A percentile compares a stretch with the other conserved stretches of the same genome.
These are phyloP conservation scores for Cryptoblepharus egeriae DNA, from an alignment of 2,797 vertebrate species.

Conservation along the genomic window DNA sequence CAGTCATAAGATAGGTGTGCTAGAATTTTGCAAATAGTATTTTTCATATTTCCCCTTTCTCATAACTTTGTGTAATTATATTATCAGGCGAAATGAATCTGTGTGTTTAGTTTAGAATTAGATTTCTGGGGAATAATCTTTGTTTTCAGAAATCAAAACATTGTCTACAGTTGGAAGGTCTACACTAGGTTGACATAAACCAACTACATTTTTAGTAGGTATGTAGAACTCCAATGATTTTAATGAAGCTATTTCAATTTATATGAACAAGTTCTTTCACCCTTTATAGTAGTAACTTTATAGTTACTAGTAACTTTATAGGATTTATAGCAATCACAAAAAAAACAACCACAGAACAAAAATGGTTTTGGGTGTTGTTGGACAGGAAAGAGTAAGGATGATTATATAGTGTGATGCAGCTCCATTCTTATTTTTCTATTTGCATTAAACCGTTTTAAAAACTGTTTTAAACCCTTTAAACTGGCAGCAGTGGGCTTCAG, in stretches of 20 bases:
- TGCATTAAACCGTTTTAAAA: no score
- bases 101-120: conserved; percentile 31
- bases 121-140: neutral
- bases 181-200: conserved; percentile 49
- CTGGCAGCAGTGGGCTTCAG: no score
- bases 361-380: neutral
- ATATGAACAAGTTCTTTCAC: conserved; percentile 33
- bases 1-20: conserved; percentile 36
- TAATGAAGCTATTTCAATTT: conserved; percentile 35
- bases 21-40: neutral
- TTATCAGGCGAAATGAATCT: conserved; percentile 37
- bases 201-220: conserved; percentile 40
- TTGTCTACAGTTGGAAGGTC: conserved; percentile 51
- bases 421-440: conserved; percentile 9
- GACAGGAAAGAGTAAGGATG: conserved; percentile 4
- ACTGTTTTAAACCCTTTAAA: no score
- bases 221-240: conserved; percentile 31
- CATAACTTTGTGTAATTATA: conserved; percentile 28
- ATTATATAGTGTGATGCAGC: conserved; percentile 1
- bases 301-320: no score
- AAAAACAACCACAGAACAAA: no score
- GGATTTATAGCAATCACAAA: conserved; percentile 3
- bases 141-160: conserved; percentile 55
- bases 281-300: no score
- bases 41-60: conserved; percentile 48